Percentiles rank a stretch among this genome's conserved stretches.
These are phyloP conservation scores for Maccullochella peelii DNA, from an alignment of 2,113 vertebrate species.

Conservation along the genomic window DNA sequence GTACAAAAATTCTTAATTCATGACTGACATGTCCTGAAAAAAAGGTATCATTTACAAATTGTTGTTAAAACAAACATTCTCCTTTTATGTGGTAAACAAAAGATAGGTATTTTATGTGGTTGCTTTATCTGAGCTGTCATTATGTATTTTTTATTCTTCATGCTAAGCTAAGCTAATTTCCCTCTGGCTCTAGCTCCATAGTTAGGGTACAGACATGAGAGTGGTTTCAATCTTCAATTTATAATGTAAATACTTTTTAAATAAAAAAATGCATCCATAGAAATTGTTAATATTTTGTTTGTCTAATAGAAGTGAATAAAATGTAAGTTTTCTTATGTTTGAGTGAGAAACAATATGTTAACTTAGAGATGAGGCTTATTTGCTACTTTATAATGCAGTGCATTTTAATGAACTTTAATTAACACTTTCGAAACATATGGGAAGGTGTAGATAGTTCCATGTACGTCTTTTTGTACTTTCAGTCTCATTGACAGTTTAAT, in stretches of 20 bases:
- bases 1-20: neutral
- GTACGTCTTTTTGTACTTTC: neutral
- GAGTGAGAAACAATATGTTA: neutral
- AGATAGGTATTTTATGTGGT: neutral
- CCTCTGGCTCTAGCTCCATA: neutral
- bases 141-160: neutral
- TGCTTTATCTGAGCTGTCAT: no score
- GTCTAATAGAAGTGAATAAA: neutral
- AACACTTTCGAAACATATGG: neutral
- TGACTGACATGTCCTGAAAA: neutral
- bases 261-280: no score
- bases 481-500: neutral
- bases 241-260: neutral
- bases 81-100: neutral
- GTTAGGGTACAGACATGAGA: neutral
- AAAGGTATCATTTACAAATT: neutral
- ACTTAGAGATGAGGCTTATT: neutral
- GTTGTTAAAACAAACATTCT: neutral
- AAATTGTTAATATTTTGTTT: neutral
- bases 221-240: neutral
- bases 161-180: neutral
- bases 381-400: neutral
- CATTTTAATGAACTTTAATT: neutral
- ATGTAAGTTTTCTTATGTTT: neutral
- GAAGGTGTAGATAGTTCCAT: neutral